Evolutionary conservation across 2,888 invertebrate genomes (phyloP).

Genomic region (Petrolisthes manimaculis): DNA sequence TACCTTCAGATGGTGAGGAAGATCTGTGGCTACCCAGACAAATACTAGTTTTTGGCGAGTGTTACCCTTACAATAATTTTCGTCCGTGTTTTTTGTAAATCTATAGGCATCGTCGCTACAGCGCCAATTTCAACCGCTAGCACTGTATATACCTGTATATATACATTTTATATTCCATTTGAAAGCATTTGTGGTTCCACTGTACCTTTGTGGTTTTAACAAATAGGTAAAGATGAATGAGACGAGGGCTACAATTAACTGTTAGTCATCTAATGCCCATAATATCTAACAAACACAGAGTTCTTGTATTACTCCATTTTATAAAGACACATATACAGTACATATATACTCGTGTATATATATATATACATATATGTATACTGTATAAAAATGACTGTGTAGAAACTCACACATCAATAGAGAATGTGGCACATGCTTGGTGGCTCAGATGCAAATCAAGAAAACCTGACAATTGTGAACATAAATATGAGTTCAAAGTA

Average conservation of each 20-base stretch:
- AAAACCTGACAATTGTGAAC: neutral
- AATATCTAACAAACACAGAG: neutral
- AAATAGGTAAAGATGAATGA: neutral
- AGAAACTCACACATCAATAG: conserved; percentile 13
- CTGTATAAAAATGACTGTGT: neutral
- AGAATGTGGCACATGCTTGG: neutral
- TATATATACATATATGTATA: neutral
- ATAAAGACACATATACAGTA: conserved; percentile 1
- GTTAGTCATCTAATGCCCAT: neutral
- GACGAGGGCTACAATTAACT: neutral
- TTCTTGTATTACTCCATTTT: conserved; percentile 5
- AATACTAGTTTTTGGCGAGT: too few species aligned
- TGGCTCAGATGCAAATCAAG: conserved; percentile 27
- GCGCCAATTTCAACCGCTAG: too few species aligned
- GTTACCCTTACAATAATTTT: too few species aligned
- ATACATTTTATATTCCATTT: neutral
- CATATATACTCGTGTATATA: neutral
- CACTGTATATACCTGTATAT: too few species aligned
- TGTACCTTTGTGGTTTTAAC: neutral
- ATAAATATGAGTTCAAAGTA: neutral
- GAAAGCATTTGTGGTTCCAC: conserved; percentile 12
- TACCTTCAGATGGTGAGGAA: too few species aligned
- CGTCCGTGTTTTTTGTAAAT: too few species aligned
- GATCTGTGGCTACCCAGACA: too few species aligned
- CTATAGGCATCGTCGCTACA: too few species aligned